Percentiles rank a stretch among this genome's conserved stretches.
phyloP scores from a whole-genome alignment of 1,140 invertebrate species.

The Linepithema humile region DNA sequence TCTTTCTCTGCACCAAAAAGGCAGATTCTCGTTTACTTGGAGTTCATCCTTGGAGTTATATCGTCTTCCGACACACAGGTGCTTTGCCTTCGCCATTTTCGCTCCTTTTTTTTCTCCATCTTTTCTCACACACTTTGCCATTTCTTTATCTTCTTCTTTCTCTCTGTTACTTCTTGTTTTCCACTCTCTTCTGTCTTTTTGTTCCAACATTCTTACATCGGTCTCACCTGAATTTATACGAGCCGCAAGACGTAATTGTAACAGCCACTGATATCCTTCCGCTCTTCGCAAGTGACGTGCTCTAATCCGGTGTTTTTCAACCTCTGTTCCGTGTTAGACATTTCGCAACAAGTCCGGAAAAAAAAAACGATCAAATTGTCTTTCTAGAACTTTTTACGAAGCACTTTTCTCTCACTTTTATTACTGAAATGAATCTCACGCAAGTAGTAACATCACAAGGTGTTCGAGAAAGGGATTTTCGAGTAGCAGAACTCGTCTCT shows the following conservation, averaged over 20 bases:
- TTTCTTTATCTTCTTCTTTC: slow-evolving; percentile 41
- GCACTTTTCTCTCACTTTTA: neutral
- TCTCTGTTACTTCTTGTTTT: slow-evolving; percentile 40
- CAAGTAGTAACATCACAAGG: slow-evolving; percentile 15
- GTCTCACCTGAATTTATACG: slow-evolving; percentile 24
- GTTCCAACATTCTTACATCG: slow-evolving; percentile 24
- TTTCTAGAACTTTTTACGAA: neutral
- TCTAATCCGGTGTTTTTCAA: slow-evolving; percentile 54
- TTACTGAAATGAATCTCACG: slow-evolving; percentile 8
- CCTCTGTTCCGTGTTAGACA: slow-evolving; percentile 12
- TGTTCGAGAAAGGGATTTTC: slow-evolving; percentile 47
- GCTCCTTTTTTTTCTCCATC: slow-evolving; percentile 4
- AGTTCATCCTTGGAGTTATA: slow-evolving; percentile 23
- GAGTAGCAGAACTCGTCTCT: neutral
- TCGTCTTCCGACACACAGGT: slow-evolving; percentile 39
- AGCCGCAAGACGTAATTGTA: slow-evolving; percentile 53
- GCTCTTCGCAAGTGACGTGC: neutral
- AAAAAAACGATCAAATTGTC: neutral
- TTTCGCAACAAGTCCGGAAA: neutral
- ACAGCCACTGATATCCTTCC: slow-evolving; percentile 52
- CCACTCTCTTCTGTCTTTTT: slow-evolving; percentile 27
- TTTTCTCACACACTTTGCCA: slow-evolving; percentile 31
- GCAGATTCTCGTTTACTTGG: slow-evolving; percentile 65
- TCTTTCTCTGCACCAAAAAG: slow-evolving; percentile 46
- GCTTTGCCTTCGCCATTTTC: slow-evolving; percentile 33